A percentile compares a stretch with the other conserved stretches of the same genome.
Evolutionary conservation across 1,140 invertebrate species (phyloP).

Genomic region (Spodoptera litura): DNA sequence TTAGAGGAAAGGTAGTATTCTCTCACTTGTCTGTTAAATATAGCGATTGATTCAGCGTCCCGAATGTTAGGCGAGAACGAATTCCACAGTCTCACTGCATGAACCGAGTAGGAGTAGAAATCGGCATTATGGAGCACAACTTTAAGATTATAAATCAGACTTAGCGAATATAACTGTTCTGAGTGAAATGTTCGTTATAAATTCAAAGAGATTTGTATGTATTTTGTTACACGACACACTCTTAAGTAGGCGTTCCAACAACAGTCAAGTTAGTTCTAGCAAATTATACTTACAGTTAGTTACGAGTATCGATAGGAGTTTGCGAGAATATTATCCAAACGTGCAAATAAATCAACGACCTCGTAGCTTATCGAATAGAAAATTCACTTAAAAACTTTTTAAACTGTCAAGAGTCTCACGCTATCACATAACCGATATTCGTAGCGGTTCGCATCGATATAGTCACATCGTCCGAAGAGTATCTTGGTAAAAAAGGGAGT

Average conservation of each 20-base stretch:
- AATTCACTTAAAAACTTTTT: conserved; percentile 63
- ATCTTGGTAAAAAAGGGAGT: conserved; percentile 59
- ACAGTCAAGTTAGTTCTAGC: conserved; percentile 59
- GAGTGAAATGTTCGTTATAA: neutral
- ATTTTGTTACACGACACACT: conserved; percentile 28
- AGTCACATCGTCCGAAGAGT: conserved; percentile 56
- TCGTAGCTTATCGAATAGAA: conserved; percentile 64
- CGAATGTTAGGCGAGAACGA: too few relatives aligned
- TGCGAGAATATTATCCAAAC: conserved; percentile 71
- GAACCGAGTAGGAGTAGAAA: too few relatives aligned
- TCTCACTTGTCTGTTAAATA: too few relatives aligned
- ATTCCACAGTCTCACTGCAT: too few relatives aligned
- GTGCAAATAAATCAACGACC: conserved; percentile 73
- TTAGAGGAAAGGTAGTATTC: too few relatives aligned
- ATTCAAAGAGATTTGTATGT: neutral
- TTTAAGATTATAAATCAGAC: too few relatives aligned
- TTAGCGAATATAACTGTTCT: too few relatives aligned
- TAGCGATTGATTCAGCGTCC: too few relatives aligned
- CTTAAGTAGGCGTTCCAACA: conserved; percentile 47
- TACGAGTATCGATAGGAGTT: conserved; percentile 67
- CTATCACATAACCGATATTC: conserved; percentile 65
- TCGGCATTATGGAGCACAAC: too few relatives aligned
- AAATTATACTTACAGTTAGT: conserved; percentile 63
- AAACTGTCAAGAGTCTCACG: conserved; percentile 57
- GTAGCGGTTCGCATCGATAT: conserved; percentile 46